Conservation (phyloP, 2,113 vertebrate genomes). For the Podocnemis expansa region DNA sequence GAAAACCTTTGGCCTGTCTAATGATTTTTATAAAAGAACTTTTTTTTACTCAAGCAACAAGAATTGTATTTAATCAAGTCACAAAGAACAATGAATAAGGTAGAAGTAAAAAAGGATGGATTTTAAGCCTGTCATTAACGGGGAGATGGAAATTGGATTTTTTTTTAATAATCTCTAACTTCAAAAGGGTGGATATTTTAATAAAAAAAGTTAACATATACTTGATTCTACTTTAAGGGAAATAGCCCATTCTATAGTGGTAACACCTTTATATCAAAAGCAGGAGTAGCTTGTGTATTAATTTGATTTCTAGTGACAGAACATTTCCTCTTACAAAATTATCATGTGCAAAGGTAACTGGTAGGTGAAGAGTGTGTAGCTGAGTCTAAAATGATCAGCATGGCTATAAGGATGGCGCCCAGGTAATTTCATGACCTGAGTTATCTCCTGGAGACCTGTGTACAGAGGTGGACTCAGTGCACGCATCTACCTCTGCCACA, state of each 20-base stretch:
- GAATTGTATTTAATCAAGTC: background rate
- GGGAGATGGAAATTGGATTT: background rate
- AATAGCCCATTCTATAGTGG: background rate
- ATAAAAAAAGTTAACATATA: background rate
- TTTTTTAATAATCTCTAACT: background rate
- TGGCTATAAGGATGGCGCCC: constrained; percentile 12
- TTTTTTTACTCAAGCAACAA: background rate
- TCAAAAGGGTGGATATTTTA: background rate
- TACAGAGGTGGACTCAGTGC: background rate
- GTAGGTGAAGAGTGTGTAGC: constrained; percentile 12
- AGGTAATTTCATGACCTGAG: constrained; percentile 29
- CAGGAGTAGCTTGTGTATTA: constrained; percentile 16
- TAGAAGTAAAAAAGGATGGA: background rate
- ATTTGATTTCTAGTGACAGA: constrained; percentile 30
- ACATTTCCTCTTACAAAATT: constrained; percentile 1
- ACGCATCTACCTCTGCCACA: background rate
- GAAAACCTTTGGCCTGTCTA: background rate
- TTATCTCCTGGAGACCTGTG: background rate
- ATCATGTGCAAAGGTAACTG: constrained; percentile 28
- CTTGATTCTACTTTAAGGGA: constrained; percentile 6
- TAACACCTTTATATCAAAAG: constrained; percentile 34
- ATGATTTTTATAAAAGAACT: background rate
- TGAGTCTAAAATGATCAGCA: constrained; percentile 30
- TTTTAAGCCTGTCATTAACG: background rate
- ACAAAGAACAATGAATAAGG: constrained; percentile 14